phyloP scores from a whole-genome alignment of 2,888 invertebrate species.

The Eupithecia subfuscata region DNA sequence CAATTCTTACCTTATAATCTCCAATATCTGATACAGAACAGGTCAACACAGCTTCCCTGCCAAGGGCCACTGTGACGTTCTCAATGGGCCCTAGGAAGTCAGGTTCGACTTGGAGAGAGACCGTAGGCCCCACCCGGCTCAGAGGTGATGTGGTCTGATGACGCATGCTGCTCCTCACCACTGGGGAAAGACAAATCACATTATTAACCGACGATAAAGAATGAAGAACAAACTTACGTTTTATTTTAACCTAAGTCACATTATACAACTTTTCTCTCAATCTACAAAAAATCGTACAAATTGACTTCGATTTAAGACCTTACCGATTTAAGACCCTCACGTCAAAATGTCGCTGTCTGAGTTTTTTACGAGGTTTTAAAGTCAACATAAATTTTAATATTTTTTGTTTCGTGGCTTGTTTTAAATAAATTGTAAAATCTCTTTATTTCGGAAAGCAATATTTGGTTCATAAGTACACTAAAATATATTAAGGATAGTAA shows the following conservation, averaged over 20 bases:
- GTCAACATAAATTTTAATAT: not conserved
- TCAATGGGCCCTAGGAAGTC: constrained; percentile 88
- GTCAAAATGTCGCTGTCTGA: not conserved
- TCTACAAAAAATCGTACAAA: not conserved
- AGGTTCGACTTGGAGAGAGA: constrained; percentile 80
- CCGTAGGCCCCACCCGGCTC: constrained; percentile 71
- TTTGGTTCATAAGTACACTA: too few species aligned
- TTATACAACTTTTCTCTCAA: too few species aligned
- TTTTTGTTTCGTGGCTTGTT: not conserved
- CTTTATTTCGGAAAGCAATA: too few species aligned
- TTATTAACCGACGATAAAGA: not conserved
- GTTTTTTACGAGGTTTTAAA: not conserved
- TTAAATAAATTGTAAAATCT: too few species aligned
- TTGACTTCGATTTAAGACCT: too few species aligned
- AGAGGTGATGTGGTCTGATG: constrained; percentile 73
- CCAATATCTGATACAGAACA: constrained; percentile 90
- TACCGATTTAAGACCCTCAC: too few species aligned
- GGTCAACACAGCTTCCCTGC: constrained; percentile 89
- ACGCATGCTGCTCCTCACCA: constrained; percentile 72
- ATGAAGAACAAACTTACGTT: not conserved
- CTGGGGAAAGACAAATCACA: constrained; percentile 49
- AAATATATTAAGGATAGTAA: too few species aligned
- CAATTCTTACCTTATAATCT: constrained; percentile 86
- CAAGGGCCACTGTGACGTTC: constrained; percentile 89
- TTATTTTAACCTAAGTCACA: not conserved